phyloP scores from a whole-genome alignment of 2,888 invertebrate species.

The Petrolisthes cinctipes region DNA sequence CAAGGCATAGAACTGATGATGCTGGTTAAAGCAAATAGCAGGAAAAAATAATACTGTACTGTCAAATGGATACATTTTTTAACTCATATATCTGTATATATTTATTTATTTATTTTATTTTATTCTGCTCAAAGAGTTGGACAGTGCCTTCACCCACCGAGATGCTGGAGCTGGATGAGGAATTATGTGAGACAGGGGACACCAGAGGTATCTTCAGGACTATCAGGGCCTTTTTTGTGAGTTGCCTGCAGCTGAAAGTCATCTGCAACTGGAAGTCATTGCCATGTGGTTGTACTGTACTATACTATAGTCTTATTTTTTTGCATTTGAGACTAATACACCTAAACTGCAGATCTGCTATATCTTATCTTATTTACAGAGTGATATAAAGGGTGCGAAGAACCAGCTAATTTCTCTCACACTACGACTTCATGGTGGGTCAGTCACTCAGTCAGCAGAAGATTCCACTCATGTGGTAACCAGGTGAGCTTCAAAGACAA shows the following conservation, averaged over 20 bases:
- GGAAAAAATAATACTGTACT: background rate
- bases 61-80: background rate
- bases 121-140: slow-evolving; percentile 34
- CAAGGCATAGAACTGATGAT: background rate
- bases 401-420: slow-evolving; percentile 26
- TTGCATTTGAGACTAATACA: background rate
- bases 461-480: slow-evolving; percentile 32
- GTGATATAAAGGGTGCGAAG: background rate
- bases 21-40: background rate
- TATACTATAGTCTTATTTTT: background rate
- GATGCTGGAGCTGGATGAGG: slow-evolving; percentile 50
- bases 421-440: slow-evolving; percentile 47
- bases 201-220: slow-evolving; percentile 38
- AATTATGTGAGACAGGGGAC: slow-evolving; percentile 29
- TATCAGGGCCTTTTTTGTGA: slow-evolving; percentile 40
- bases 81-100: background rate
- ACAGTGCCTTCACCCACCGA: slow-evolving; percentile 9
- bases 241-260: slow-evolving; percentile 18
- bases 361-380: slow-evolving; percentile 5
- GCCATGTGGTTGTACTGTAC: background rate
- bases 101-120: background rate
- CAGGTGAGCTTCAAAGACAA: slow-evolving; percentile 7
- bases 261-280: background rate
- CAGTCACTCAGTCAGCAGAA: background rate
- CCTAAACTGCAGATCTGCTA: background rate